Conservation (phyloP, 35 echinoderm and acorn worm species). For the Patiria miniata region DNA sequence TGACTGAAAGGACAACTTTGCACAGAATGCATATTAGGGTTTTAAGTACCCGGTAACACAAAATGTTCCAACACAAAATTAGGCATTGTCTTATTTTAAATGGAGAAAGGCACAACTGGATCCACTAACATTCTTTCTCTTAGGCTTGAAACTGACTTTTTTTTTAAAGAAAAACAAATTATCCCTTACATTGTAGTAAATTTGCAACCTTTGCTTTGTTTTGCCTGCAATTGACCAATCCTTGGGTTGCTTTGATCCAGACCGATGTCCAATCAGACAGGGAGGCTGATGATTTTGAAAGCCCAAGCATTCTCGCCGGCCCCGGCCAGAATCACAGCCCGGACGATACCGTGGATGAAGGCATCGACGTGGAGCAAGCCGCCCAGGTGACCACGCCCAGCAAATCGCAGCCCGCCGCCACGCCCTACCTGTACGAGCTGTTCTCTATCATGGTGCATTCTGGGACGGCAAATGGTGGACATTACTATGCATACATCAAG, state of each 20-base stretch:
- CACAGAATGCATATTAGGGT: too few relatives aligned
- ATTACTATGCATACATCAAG: slow-evolving; percentile 99
- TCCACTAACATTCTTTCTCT: too few relatives aligned
- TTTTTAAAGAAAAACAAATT: too few relatives aligned
- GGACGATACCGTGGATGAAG: slow-evolving; percentile 84
- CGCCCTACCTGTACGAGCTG: slow-evolving; percentile 81
- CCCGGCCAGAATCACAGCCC: slow-evolving; percentile 52
- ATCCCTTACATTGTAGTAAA: too few relatives aligned
- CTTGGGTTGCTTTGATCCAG: background rate
- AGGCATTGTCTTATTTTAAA: too few relatives aligned
- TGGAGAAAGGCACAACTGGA: too few relatives aligned
- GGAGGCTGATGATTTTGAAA: slow-evolving; percentile 85
- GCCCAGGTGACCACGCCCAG: slow-evolving; percentile 41
- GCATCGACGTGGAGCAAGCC: slow-evolving; percentile 84
- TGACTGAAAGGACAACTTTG: too few relatives aligned
- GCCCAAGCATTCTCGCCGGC: slow-evolving; percentile 66
- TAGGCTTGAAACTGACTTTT: too few relatives aligned
- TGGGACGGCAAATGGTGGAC: slow-evolving; percentile 92
- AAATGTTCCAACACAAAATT: too few relatives aligned
- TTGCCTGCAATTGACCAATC: background rate
- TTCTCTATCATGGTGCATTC: slow-evolving; percentile 99
- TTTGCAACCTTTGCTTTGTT: background rate
- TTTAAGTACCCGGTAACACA: too few relatives aligned
- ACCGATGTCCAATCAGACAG: slow-evolving; percentile 52
- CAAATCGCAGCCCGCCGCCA: slow-evolving; percentile 44